A percentile compares a stretch with the other conserved stretches of the same genome.
Evolutionary conservation across 1,140 invertebrate species (phyloP).

Genomic region (Drosophila nigromelanica): DNA sequence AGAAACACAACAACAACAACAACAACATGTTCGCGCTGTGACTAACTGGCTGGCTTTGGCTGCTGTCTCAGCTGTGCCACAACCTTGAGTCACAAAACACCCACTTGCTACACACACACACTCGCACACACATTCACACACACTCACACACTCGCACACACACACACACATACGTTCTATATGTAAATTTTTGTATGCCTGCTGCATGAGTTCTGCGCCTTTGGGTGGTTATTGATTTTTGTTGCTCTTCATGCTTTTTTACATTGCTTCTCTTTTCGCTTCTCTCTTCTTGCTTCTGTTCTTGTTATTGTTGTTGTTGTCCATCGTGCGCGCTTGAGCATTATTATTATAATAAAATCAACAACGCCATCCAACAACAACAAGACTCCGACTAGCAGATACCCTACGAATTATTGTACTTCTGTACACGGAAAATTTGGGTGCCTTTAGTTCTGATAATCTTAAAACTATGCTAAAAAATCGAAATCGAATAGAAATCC

Average conservation of each 20-base stretch:
- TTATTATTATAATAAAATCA: slow-evolving; percentile 78
- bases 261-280: slow-evolving; percentile 12
- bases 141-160: slow-evolving; percentile 1
- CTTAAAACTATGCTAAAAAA: no score
- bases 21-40: slow-evolving; percentile 21
- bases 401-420: not conserved
- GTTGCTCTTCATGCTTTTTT: slow-evolving; percentile 35
- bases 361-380: slow-evolving; percentile 39
- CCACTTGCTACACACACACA: slow-evolving; percentile 27
- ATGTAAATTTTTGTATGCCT: slow-evolving; percentile 43
- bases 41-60: slow-evolving; percentile 43
- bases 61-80: slow-evolving; percentile 48
- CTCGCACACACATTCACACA: slow-evolving; percentile 6
- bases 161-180: slow-evolving; percentile 18
- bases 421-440: not conserved
- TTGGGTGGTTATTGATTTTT: slow-evolving; percentile 76
- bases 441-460: not conserved
- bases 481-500: no score
- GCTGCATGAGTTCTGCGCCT: slow-evolving; percentile 38
- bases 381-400: not conserved
- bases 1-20: not conserved
- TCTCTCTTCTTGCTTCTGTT: slow-evolving; percentile 9
- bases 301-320: slow-evolving; percentile 33
- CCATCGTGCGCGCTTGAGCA: slow-evolving; percentile 38
- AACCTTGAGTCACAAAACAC: slow-evolving; percentile 43